Percentiles rank a stretch among this genome's conserved stretches.
These are phyloP conservation scores for Ceratitis capitata DNA, from an alignment of 1,140 invertebrate species.

Conservation along the genomic window DNA sequence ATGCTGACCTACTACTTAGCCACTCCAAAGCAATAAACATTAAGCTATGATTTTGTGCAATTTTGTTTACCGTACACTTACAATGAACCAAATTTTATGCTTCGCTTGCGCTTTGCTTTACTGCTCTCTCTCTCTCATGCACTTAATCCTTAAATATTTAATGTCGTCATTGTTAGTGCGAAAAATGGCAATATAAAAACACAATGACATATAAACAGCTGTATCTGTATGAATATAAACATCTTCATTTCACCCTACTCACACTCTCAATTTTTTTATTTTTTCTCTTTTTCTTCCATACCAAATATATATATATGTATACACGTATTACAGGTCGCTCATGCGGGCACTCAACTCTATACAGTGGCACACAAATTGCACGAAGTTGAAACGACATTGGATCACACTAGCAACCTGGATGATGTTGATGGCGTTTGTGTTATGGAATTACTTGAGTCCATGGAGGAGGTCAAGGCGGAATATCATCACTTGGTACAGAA, in stretches of 20 bases:
- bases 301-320: not conserved
- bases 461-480: conserved; percentile 69
- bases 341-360: conserved; percentile 61
- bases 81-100: conserved; percentile 12
- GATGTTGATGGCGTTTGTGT: conserved; percentile 67
- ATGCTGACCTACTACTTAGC: conserved; percentile 11
- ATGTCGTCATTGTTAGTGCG: conserved; percentile 2
- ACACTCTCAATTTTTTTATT: not conserved
- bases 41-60: not conserved
- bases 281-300: not conserved
- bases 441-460: conserved; percentile 68
- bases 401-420: conserved; percentile 44
- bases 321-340: conserved; percentile 52
- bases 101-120: not conserved
- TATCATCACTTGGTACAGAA: conserved; percentile 70
- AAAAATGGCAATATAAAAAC: not conserved
- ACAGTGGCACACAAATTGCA: conserved; percentile 62
- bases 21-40: not conserved
- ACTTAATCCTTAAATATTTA: not conserved
- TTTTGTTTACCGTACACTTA: not conserved
- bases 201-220: not conserved
- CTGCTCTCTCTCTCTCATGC: not conserved
- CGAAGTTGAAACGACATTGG: conserved; percentile 60
- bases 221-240: not conserved
- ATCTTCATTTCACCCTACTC: not conserved